Percentiles rank a stretch among this genome's conserved stretches.
Evolutionary conservation across 23 tunicate species (phyloP).

Genomic region (Aplidium turbinatum): DNA sequence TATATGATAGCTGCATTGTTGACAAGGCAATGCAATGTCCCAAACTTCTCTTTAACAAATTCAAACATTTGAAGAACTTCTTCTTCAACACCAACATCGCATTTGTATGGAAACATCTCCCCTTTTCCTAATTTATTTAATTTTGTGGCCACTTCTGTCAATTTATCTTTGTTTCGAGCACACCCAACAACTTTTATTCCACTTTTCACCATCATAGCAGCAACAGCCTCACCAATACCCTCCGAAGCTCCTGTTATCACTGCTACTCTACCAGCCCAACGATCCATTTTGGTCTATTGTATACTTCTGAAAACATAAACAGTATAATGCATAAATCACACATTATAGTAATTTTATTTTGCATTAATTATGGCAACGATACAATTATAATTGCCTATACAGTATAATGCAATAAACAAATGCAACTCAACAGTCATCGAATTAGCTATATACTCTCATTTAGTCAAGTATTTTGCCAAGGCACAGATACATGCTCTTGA

Average conservation of each 20-base stretch:
- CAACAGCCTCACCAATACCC: slow-evolving; percentile 51
- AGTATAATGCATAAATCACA: too few relatives aligned
- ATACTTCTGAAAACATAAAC: too few relatives aligned
- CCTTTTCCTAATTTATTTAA: slow-evolving; percentile 23
- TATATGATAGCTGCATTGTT: slow-evolving; percentile 50
- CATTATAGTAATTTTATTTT: too few relatives aligned
- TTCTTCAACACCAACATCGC: slow-evolving; percentile 37
- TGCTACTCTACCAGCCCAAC: slow-evolving; percentile 54
- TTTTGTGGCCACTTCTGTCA: slow-evolving; percentile 26
- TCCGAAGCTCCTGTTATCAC: slow-evolving; percentile 54
- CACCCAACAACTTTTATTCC: slow-evolving; percentile 65
- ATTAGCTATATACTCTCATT: too few relatives aligned
- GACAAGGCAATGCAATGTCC: slow-evolving; percentile 44
- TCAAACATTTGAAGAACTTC: slow-evolving; percentile 42
- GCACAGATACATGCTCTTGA: too few relatives aligned
- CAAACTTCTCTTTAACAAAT: slow-evolving; percentile 41
- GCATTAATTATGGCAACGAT: too few relatives aligned
- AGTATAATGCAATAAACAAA: too few relatives aligned
- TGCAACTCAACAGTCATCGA: too few relatives aligned
- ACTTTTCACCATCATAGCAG: slow-evolving; percentile 25
- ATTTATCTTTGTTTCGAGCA: slow-evolving; percentile 26
- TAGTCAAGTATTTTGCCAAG: too few relatives aligned
- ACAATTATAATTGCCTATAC: too few relatives aligned
- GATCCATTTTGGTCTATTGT: too few relatives aligned
- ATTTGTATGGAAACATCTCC: slow-evolving; percentile 34